Evolutionary conservation across 2,888 invertebrate genomes (phyloP), one percentile per base, ranked within the genome.

Genomic region (Synergus itoensis): DNA sequence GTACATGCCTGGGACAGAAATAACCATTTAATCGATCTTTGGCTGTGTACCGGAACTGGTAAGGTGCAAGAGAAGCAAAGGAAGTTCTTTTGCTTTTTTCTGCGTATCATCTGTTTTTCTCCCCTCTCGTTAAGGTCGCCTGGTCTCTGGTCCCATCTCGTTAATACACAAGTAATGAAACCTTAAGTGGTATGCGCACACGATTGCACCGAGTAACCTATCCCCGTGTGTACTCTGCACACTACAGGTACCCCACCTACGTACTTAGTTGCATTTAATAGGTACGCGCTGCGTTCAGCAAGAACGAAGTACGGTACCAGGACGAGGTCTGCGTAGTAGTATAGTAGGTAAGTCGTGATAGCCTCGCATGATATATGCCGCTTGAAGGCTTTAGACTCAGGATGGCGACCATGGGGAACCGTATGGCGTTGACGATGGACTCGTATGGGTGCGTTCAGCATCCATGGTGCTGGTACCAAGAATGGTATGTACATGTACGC

Each of bases 311-410:
- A 21, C 36, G 53, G 36, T 65, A 43, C 36, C 9, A 57, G 60
- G 41, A 76, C 60, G 76, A 62, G n/a, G 43, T 41, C 41, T 41
- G n/a, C 21, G 18, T 48, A 69, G 69, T 43, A 48, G 77, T 77
- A 77, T 43, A 69, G 77, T 77, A 77, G 64, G 77, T 77, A 77
- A 77, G 77, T 77, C 77, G 45, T 77, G 77, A 77, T 77, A 77
- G 77, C 28, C 43, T 48, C 63, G 36, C 77, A 77, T 77, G 77
- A 77, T 77, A 77, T 77, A 77, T 77, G 64, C 77, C 18, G 43
- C 69, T 69, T 45, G 69, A 21, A 48, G 45, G 48, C 45, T 48
- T 69, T 48, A 16, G 57, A 48, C 77, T 18, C 76, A 45, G 63
- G 45, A 63, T 48, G 64, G 63, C 48, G 48, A 63, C 77, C 63